Base-by-base conservation (phyloP, 2,113 vertebrate species). In the Rhinopomastus cyanomelas region DNA sequence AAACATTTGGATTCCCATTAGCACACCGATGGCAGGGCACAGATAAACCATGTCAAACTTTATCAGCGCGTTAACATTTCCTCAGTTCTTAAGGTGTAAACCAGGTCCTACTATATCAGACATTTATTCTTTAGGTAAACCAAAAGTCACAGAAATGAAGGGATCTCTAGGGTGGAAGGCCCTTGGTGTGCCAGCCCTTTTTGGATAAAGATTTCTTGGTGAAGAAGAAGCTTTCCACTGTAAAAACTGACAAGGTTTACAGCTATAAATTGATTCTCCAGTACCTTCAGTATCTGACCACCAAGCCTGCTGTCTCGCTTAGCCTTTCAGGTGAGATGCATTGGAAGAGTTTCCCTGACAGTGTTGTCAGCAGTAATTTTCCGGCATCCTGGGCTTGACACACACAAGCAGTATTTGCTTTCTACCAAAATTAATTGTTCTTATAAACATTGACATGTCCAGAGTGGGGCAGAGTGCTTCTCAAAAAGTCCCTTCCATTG, bases 1-100 rank as follows among this genome's bases (percentile, higher is more conserved):
- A 96, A 95, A 91, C 88, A 94, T 90, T 90, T 94, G 88, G 77
- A 94, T 95, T 97, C 68, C 93, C 92, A 85, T 95, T 94, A 96
- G 85, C n/a, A 85, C 85, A 87, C 74, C 82, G 93, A 94, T 94
- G 82, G 74, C 37, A 81, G 67, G 59, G 44, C 56, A 79, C 42
- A 94, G 96, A 95, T 95, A 96, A 97, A 94, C 88, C 88, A 87
- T 46, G 84, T 90, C 96, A 94, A 82, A 87, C 93, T 92, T 91
- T 96, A 95, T 90, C 91, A 83, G 67, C 0, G 3, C 52, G 52
- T 36, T 87, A 76, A 89, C 85, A 84, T 88, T 92, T 85, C 74
- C 84, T 76, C 42, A 39, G 30, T 94, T 94, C 90, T 92, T 91
- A 81, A 81, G 82, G 87, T 83, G 32, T 36, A 96, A 96, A 91